These are phyloP conservation scores for Anarsia innoxiella DNA, from an alignment of 2,888 invertebrate genomes.

Conservation along the genomic window DNA sequence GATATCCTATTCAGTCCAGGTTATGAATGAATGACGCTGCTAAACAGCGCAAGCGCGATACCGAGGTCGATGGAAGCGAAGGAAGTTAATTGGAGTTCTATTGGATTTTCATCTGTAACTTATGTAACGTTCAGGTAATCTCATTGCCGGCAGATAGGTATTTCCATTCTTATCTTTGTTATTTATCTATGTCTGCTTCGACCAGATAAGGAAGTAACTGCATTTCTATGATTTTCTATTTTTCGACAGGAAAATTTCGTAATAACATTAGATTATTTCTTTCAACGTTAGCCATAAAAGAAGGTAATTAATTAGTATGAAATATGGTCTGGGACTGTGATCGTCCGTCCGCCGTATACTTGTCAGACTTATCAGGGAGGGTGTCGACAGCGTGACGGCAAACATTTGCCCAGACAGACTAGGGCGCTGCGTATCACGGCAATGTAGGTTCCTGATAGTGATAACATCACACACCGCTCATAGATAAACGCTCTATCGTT, in stretches of 20 bases:
- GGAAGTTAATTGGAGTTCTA: neutral
- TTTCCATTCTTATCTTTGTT: neutral
- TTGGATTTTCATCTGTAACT: neutral
- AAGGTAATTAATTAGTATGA: too few species aligned
- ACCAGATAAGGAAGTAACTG: too few species aligned
- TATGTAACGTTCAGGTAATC: too few species aligned
- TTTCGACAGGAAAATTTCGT: too few species aligned
- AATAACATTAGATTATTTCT: too few species aligned
- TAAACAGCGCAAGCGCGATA: conserved; percentile 2
- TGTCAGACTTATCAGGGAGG: conserved; percentile 47
- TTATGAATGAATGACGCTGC: conserved; percentile 3
- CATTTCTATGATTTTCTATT: too few species aligned
- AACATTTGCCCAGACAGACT: conserved; percentile 62
- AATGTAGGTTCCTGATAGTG: conserved; percentile 40
- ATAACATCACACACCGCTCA: too few species aligned
- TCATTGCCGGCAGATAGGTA: too few species aligned
- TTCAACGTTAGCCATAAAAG: too few species aligned
- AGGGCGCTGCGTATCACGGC: conserved; percentile 50
- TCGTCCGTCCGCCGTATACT: too few species aligned
- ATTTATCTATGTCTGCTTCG: neutral
- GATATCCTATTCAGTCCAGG: neutral
- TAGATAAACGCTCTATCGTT: conserved; percentile 23
- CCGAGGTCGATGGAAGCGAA: conserved; percentile 5
- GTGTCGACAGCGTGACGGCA: conserved; percentile 40
- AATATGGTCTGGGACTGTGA: too few species aligned